These are phyloP conservation scores for Chymomyza procnemis DNA, from an alignment of 2,888 invertebrate genomes.

Conservation along the genomic window DNA sequence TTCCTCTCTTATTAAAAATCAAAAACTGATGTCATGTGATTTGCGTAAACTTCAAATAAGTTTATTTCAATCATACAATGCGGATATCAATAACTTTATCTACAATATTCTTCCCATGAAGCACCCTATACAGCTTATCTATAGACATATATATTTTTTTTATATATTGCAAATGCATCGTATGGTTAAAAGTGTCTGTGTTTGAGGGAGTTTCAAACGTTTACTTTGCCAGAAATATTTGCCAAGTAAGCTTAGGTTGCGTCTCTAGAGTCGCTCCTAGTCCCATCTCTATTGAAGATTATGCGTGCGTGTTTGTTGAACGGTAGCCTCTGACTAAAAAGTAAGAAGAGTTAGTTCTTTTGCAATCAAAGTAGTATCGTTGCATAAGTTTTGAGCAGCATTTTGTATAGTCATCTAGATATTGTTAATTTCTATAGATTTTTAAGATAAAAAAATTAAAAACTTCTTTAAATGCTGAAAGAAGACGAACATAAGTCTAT, in stretches of 20 bases:
- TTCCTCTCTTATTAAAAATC: too few relatives aligned
- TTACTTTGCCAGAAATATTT: slow-evolving; percentile 54
- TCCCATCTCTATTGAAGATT: not conserved
- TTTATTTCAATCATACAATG: too few relatives aligned
- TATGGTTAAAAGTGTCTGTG: not conserved
- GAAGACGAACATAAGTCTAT: too few relatives aligned
- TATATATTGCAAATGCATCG: not conserved
- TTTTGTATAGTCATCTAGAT: too few relatives aligned
- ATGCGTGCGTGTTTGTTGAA: not conserved
- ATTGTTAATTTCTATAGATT: too few relatives aligned
- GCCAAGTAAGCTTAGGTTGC: not conserved
- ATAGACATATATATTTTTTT: not conserved
- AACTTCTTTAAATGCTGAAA: too few relatives aligned
- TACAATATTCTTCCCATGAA: not conserved
- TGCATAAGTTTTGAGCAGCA: too few relatives aligned
- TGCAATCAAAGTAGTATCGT: not conserved
- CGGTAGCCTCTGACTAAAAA: not conserved
- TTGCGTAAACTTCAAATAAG: too few relatives aligned
- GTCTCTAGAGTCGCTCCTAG: not conserved
- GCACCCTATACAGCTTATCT: not conserved
- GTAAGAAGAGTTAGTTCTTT: not conserved
- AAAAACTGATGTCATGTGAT: too few relatives aligned
- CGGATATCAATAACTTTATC: too few relatives aligned
- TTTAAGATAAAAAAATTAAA: too few relatives aligned
- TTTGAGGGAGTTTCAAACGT: slow-evolving; percentile 29